These are phyloP conservation scores for Alligator mississippiensis DNA, from an alignment of 2,113 vertebrate genomes.

Conservation along the genomic window DNA sequence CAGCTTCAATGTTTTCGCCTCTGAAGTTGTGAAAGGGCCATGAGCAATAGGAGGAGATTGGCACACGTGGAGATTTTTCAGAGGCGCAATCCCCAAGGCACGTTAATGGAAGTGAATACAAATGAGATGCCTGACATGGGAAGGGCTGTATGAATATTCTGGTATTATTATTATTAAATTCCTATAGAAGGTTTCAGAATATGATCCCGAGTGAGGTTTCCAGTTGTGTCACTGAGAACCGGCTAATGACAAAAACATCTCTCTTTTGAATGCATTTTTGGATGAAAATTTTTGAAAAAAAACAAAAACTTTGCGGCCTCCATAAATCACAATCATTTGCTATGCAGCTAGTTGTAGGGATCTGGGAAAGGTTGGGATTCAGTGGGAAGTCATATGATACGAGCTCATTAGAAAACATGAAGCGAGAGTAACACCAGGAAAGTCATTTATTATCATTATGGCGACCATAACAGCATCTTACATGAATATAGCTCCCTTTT, in stretches of 20 bases:
- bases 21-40: not conserved
- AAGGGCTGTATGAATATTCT: not conserved
- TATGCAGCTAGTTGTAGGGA: accelerated
- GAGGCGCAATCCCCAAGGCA: accelerated
- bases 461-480: not conserved
- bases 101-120: not conserved
- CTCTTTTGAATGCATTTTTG: not conserved
- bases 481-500: not conserved
- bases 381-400: not conserved
- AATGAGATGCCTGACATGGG: not conserved
- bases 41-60: not conserved
- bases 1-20: not conserved
- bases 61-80: not conserved
- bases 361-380: not conserved
- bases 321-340: not conserved
- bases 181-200: not conserved
- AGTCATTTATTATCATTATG: not conserved
- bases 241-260: not conserved
- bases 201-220: not conserved
- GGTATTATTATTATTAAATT: accelerated
- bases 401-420: not conserved
- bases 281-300: not conserved
- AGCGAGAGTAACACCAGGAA: too few relatives aligned
- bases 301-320: not conserved
- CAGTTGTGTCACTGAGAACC: not conserved